phyloP scores from a whole-genome alignment of 2,888 invertebrate species.

The Heliconius aoede region DNA sequence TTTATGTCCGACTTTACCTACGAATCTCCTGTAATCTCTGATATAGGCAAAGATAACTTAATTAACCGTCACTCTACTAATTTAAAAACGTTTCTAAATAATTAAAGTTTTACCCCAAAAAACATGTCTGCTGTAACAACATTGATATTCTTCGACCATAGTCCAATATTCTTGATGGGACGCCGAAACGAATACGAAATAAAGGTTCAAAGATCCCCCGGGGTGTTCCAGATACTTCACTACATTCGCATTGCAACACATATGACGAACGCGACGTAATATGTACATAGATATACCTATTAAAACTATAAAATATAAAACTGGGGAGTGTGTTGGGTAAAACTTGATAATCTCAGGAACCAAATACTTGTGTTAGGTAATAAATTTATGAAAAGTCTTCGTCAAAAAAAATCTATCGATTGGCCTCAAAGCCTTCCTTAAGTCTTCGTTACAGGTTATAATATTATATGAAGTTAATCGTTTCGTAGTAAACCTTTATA shows the following conservation, averaged over 20 bases:
- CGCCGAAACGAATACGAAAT: slow-evolving; percentile 24
- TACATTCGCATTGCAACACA: slow-evolving; percentile 41
- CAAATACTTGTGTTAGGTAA: no score
- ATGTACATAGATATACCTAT: not conserved
- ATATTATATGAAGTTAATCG: not conserved
- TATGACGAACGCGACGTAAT: slow-evolving; percentile 14
- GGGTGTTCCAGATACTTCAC: slow-evolving; percentile 35
- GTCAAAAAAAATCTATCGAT: no score
- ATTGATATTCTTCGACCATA: not conserved
- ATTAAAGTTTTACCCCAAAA: no score
- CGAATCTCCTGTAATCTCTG: no score
- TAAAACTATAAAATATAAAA: not conserved
- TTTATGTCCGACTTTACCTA: no score
- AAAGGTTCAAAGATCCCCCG: slow-evolving; percentile 29
- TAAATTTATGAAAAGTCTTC: no score
- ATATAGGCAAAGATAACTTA: no score
- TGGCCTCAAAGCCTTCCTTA: no score
- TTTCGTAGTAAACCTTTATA: not conserved
- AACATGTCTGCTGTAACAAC: not conserved
- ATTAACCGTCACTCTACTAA: no score
- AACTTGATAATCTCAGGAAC: not conserved
- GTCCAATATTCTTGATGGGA: not conserved
- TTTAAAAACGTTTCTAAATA: no score
- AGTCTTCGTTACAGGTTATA: no score
- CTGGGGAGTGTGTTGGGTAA: not conserved